These are phyloP conservation scores for Odocoileus hemionus DNA, from an alignment of 2,113 vertebrate genomes.

Conservation along the genomic window DNA sequence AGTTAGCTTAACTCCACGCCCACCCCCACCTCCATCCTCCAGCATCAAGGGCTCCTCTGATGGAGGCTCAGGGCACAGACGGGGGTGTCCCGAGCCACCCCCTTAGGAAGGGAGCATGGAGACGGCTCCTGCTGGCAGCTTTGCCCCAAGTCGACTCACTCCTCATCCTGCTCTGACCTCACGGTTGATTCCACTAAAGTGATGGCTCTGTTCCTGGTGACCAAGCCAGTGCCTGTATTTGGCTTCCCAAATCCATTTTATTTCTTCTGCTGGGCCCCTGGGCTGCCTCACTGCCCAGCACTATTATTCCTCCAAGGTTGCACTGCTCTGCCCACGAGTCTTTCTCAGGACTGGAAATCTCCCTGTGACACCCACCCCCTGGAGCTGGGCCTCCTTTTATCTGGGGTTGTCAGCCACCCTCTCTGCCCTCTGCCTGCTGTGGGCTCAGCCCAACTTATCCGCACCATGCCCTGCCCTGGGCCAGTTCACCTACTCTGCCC, in stretches of 20 bases:
- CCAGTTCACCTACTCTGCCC: background rate
- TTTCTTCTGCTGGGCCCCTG: background rate
- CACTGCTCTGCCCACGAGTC: background rate
- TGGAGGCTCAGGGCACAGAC: background rate
- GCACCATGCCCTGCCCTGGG: background rate
- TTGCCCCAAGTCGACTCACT: background rate
- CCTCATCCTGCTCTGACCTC: background rate
- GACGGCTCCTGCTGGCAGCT: background rate
- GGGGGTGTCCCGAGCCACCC: background rate
- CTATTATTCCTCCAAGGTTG: background rate
- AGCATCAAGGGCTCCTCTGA: background rate
- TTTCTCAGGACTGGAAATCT: background rate
- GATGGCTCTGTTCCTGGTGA: background rate
- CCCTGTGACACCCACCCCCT: background rate
- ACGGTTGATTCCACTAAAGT: background rate
- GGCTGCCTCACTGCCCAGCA: background rate
- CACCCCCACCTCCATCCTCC: background rate
- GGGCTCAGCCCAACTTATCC: background rate
- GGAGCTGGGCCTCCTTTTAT: background rate
- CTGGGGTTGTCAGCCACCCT: background rate
- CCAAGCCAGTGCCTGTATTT: background rate
- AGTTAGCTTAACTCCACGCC: background rate
- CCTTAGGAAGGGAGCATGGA: accelerated
- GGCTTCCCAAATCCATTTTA: background rate
- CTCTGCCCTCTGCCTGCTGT: background rate